phyloP scores from a whole-genome alignment of 1,140 invertebrate species.

The Ips typographus region DNA sequence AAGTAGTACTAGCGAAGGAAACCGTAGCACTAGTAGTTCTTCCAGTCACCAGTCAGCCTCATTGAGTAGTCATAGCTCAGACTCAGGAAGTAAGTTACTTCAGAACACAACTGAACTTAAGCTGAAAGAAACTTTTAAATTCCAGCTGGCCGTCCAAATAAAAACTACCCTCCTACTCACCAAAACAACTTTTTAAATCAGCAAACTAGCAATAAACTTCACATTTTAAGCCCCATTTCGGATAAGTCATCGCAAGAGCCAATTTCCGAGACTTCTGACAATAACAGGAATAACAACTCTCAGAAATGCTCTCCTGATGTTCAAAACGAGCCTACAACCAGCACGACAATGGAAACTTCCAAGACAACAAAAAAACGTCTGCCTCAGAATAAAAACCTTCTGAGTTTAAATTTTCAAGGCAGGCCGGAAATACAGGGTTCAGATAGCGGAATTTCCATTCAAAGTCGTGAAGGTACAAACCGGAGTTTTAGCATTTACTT shows the following conservation, averaged over 20 bases:
- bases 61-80: slow-evolving; percentile 79
- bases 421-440: slow-evolving; percentile 77
- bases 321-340: slow-evolving; percentile 51
- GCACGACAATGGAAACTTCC: slow-evolving; percentile 52
- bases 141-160: slow-evolving; percentile 45
- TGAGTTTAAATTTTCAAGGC: slow-evolving; percentile 66
- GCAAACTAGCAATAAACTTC: slow-evolving; percentile 70
- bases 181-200: slow-evolving; percentile 62
- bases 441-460: slow-evolving; percentile 82
- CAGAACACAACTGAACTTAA: too few relatives aligned
- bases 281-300: slow-evolving; percentile 75
- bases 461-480: slow-evolving; percentile 63
- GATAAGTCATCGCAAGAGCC: slow-evolving; percentile 89
- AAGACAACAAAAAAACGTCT: slow-evolving; percentile 61
- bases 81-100: slow-evolving; percentile 61
- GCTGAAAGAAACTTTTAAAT: slow-evolving; percentile 7
- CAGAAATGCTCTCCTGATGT: slow-evolving; percentile 68
- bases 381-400: slow-evolving; percentile 74
- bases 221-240: slow-evolving; percentile 85
- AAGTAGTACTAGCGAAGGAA: slow-evolving; percentile 80
- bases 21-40: slow-evolving; percentile 76
- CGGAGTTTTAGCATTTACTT: too few relatives aligned
- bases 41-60: slow-evolving; percentile 77
- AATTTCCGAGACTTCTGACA: slow-evolving; percentile 73
- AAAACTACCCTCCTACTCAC: slow-evolving; percentile 59